Conservation (phyloP, 2,113 vertebrate genomes). For the Poeciliopsis retropinna region DNA sequence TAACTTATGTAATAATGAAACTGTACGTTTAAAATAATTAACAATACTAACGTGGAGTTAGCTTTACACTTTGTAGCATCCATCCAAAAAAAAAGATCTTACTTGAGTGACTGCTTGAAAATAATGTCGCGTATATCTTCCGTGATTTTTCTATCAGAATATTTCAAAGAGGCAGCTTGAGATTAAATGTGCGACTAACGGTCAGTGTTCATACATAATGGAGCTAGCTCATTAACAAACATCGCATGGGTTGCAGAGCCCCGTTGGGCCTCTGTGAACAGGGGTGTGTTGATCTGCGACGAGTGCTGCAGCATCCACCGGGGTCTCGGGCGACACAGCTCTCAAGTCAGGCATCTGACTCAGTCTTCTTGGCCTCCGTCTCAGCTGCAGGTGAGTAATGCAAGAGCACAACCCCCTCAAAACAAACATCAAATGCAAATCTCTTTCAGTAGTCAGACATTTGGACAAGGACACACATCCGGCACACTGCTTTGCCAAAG, state of each 20-base stretch:
- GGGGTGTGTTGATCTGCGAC: constrained; percentile 94
- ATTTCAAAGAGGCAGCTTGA: neutral
- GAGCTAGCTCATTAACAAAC: neutral
- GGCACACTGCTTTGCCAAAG: neutral
- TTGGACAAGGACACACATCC: neutral
- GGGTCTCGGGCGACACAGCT: constrained; percentile 95
- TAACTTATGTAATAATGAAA: constrained; percentile 18
- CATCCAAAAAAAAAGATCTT: neutral
- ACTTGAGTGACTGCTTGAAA: neutral
- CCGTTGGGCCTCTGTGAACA: constrained; percentile 95
- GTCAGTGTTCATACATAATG: neutral
- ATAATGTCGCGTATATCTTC: too few species aligned
- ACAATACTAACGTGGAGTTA: neutral
- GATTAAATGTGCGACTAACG: neutral
- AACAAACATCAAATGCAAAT: neutral
- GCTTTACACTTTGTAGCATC: neutral
- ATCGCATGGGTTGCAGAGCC: constrained; percentile 81
- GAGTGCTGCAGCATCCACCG: constrained; percentile 98
- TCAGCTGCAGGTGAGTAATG: constrained; percentile 88
- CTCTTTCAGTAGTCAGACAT: neutral
- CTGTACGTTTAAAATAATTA: constrained; percentile 4
- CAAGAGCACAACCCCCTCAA: neutral
- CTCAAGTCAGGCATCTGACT: constrained; percentile 95
- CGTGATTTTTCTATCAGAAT: neutral
- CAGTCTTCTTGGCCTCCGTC: constrained; percentile 92